Percentiles rank a stretch among this genome's conserved stretches.
phyloP scores from a whole-genome alignment of 2,797 vertebrate genomes.

The Paedocypris micromegethes region DNA sequence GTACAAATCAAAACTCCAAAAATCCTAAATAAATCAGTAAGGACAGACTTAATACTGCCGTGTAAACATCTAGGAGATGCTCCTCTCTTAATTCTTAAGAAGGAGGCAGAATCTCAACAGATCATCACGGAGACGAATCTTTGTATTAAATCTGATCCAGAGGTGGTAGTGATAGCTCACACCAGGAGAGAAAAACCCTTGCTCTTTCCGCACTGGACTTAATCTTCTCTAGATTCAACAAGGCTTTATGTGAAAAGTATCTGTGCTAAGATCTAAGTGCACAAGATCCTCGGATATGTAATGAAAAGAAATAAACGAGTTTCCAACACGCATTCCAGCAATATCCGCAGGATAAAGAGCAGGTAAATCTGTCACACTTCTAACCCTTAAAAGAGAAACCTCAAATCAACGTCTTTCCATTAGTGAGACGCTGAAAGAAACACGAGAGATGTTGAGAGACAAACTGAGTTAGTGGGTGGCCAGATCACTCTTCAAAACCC shows the following conservation, averaged over 20 bases:
- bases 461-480: constrained; percentile 16
- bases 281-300: constrained; percentile 12
- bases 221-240: constrained; percentile 15
- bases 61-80: not conserved
- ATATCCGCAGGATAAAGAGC: constrained; percentile 1
- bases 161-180: not conserved
- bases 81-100: constrained; percentile 15
- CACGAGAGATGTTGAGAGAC: constrained; percentile 11
- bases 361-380: constrained; percentile 10
- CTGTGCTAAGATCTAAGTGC: constrained; percentile 15
- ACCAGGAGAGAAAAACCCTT: constrained; percentile 5
- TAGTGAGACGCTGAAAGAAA: constrained; percentile 18
- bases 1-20: no score
- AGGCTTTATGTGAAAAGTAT: constrained; percentile 1
- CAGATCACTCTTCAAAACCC: not conserved
- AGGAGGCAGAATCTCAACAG: not conserved
- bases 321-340: constrained; percentile 15
- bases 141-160: constrained; percentile 17
- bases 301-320: constrained; percentile 38
- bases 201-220: not conserved
- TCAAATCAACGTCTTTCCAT: constrained; percentile 28
- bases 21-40: no score
- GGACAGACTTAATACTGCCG: no score
- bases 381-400: constrained; percentile 1
- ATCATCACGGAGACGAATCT: constrained; percentile 24